phyloP scores from a whole-genome alignment of 2,113 vertebrate species.

The Channa argus region DNA sequence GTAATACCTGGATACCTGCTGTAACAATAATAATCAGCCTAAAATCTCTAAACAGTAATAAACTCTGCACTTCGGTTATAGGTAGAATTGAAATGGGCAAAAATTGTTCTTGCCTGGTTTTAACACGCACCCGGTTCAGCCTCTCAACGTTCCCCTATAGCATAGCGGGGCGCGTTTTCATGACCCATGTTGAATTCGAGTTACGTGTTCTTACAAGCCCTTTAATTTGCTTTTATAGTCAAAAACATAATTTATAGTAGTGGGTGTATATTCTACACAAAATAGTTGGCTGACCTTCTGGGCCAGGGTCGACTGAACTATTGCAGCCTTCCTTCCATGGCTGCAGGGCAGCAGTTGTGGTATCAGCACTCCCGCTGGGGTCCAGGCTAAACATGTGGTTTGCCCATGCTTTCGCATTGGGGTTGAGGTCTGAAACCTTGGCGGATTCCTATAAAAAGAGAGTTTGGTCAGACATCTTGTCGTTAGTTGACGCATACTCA shows the following conservation, averaged over 20 bases:
- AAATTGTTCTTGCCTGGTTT: too few relatives aligned
- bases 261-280: neutral
- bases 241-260: neutral
- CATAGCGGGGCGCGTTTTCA: too few relatives aligned
- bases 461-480: neutral
- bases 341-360: constrained; percentile 84
- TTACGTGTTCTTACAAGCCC: too few relatives aligned
- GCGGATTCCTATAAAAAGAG: constrained; percentile 86
- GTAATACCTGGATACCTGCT: too few relatives aligned
- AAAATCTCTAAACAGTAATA: too few relatives aligned
- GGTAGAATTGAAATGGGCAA: too few relatives aligned
- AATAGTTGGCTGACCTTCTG: constrained; percentile 60
- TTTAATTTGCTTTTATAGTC: neutral
- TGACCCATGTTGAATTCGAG: too few relatives aligned
- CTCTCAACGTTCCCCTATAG: too few relatives aligned
- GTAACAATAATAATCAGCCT: too few relatives aligned
- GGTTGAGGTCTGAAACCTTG: constrained; percentile 98
- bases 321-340: constrained; percentile 89
- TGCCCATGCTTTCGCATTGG: constrained; percentile 99
- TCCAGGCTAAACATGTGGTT: constrained; percentile 94
- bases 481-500: neutral
- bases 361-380: constrained; percentile 86
- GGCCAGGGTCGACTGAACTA: constrained; percentile 80
- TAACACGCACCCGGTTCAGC: too few relatives aligned
- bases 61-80: too few relatives aligned